These are phyloP conservation scores for Drosophila tsacasi DNA, from an alignment of 1,140 invertebrate genomes.

Conservation along the genomic window DNA sequence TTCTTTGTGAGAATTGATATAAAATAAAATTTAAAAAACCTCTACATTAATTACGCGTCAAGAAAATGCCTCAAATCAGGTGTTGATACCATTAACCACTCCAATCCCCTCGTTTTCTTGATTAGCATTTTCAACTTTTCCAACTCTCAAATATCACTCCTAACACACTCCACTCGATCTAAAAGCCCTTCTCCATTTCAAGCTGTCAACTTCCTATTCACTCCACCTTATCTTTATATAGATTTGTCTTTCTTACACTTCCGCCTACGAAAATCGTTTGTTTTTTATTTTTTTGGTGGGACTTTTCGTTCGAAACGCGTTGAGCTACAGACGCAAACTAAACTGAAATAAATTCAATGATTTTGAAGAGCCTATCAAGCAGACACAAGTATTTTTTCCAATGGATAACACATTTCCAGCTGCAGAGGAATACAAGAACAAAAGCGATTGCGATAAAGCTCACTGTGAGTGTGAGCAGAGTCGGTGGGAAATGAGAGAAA, in stretches of 20 bases:
- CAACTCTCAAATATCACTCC: constrained; percentile 12
- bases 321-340: constrained; percentile 66
- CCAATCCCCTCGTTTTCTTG: neutral
- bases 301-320: constrained; percentile 38
- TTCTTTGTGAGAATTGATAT: neutral
- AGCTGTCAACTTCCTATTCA: constrained; percentile 42
- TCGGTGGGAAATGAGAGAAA: constrained; percentile 26
- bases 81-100: constrained; percentile 17
- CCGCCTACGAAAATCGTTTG: constrained; percentile 52
- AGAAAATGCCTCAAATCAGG: neutral
- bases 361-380: constrained; percentile 40
- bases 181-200: constrained; percentile 20
- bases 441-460: constrained; percentile 54
- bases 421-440: constrained; percentile 54
- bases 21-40: neutral
- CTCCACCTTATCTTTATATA: constrained; percentile 33
- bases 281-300: constrained; percentile 9
- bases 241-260: constrained; percentile 57
- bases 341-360: constrained; percentile 52
- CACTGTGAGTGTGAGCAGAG: constrained; percentile 32
- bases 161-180: neutral
- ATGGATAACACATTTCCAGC: constrained; percentile 61
- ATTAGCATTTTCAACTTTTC: neutral
- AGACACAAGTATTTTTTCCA: constrained; percentile 39
- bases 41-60: neutral